Conservation (phyloP, 2,888 invertebrate species). For the Euspilapteryx auroguttella region DNA sequence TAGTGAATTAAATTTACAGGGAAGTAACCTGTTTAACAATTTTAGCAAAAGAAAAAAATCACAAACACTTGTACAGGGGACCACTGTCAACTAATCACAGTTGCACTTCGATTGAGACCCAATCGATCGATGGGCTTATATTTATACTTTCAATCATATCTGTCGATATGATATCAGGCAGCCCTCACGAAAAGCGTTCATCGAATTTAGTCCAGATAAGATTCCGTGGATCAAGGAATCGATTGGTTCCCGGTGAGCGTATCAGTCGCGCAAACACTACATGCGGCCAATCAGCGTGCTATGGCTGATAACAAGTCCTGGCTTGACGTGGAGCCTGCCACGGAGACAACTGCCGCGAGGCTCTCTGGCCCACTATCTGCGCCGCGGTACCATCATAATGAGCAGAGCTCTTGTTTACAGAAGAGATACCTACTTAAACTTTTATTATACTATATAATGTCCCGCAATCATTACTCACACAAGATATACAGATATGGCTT, state of each 20-base stretch:
- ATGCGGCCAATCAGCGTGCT: conserved; percentile 43
- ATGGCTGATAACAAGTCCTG: conserved; percentile 28
- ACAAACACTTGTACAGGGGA: too few relatives aligned
- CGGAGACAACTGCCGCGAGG: too few relatives aligned
- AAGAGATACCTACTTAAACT: conserved; percentile 47
- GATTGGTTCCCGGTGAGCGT: conserved; percentile 43
- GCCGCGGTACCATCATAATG: conserved; percentile 25
- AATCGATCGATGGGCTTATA: conserved; percentile 59
- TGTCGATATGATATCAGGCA: conserved; percentile 51
- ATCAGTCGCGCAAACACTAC: conserved; percentile 52
- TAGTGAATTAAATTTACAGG: too few relatives aligned
- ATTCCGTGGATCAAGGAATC: conserved; percentile 39
- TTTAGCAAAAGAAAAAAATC: too few relatives aligned
- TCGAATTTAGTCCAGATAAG: conserved; percentile 56
- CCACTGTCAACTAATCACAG: too few relatives aligned
- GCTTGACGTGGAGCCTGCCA: conserved; percentile 4
- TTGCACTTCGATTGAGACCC: conserved; percentile 51
- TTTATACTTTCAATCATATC: conserved; percentile 59
- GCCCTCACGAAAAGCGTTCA: conserved; percentile 44
- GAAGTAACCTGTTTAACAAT: too few relatives aligned
- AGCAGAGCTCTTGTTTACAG: conserved; percentile 34
- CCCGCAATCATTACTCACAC: conserved; percentile 7
- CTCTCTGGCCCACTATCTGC: too few relatives aligned
- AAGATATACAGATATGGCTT: neutral
- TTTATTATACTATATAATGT: conserved; percentile 51